Percentiles rank a stretch among this genome's conserved stretches.
Conservation (phyloP, 2,797 vertebrate species). For the Chelon labrosus region DNA sequence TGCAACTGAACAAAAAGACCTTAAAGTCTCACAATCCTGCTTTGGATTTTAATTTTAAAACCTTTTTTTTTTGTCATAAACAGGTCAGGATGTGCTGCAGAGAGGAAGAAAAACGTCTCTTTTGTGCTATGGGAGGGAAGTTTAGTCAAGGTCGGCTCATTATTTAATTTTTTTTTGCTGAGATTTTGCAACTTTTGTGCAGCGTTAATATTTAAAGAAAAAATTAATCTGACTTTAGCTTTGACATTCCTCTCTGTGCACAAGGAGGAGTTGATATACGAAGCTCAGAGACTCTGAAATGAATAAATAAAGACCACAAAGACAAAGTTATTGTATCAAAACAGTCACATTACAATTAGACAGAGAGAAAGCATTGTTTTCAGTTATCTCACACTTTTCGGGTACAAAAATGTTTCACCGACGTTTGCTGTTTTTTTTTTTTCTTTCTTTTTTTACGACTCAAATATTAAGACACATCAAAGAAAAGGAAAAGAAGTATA, state of each 20-base stretch:
- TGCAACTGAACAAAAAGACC: background rate
- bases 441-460: constrained; percentile 77
- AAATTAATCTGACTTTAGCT: background rate
- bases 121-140: constrained; percentile 7
- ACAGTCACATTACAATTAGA: constrained; percentile 67
- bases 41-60: background rate
- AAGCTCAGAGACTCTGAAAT: background rate
- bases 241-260: too few species aligned
- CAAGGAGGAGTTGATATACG: too few species aligned
- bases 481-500: constrained; percentile 51
- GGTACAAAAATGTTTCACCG: constrained; percentile 80
- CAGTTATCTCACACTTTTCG: constrained; percentile 84
- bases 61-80: constrained; percentile 8
- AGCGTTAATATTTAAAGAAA: background rate
- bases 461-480: constrained; percentile 83
- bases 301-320: constrained; percentile 55
- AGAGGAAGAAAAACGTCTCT: background rate
- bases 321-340: constrained; percentile 58
- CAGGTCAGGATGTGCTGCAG: background rate
- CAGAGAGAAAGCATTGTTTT: constrained; percentile 79
- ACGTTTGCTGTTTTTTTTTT: constrained; percentile 84
- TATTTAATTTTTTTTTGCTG: constrained; percentile 5
- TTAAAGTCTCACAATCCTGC: constrained; percentile 3
- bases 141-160: constrained; percentile 27
- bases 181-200: background rate